Conservation (phyloP, 1,140 invertebrate genomes). For the Ganaspis sp. region DNA sequence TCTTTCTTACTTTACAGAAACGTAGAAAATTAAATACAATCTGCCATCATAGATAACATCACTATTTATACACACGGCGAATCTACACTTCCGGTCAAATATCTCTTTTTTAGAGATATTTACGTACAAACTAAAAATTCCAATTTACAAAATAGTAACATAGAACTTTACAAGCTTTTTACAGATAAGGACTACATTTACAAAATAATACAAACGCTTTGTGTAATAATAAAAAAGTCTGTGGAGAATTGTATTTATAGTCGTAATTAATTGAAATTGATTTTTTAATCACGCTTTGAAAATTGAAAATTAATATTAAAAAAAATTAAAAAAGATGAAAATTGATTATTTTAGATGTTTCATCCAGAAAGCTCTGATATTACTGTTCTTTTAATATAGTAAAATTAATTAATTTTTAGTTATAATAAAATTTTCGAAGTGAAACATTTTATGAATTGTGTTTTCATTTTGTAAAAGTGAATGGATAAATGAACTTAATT, state of each 20-base stretch:
- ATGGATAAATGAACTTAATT: too few relatives aligned
- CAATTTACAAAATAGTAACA: background rate
- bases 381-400: too few relatives aligned
- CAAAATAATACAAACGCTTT: background rate
- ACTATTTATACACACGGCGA: slow-evolving; percentile 13
- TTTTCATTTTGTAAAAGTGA: too few relatives aligned
- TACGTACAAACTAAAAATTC: background rate
- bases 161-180: slow-evolving; percentile 19
- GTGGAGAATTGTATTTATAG: slow-evolving; percentile 12
- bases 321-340: too few relatives aligned
- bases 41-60: slow-evolving; percentile 3
- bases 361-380: too few relatives aligned
- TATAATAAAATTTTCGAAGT: too few relatives aligned
- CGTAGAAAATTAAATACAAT: slow-evolving; percentile 31
- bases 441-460: too few relatives aligned
- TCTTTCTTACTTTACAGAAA: slow-evolving; percentile 23
- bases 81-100: slow-evolving; percentile 18
- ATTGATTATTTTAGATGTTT: too few relatives aligned
- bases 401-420: too few relatives aligned
- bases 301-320: too few relatives aligned
- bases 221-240: too few relatives aligned
- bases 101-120: slow-evolving; percentile 9
- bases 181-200: background rate
- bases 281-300: too few relatives aligned
- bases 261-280: slow-evolving; percentile 25